Conservation (phyloP, 2,888 invertebrate species). For the Torymus tubicola region DNA sequence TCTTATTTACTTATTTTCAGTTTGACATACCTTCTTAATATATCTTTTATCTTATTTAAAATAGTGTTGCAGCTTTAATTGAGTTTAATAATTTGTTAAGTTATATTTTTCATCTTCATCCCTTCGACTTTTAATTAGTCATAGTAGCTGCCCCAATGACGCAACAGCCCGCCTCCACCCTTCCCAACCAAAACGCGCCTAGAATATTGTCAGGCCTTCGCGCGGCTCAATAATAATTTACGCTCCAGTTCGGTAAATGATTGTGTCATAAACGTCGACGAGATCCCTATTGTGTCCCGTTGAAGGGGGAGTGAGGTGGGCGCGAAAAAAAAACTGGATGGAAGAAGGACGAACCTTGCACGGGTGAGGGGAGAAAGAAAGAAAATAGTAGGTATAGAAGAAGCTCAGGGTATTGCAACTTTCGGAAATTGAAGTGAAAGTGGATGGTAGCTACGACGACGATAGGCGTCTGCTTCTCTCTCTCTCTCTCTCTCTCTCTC, state of each 20-base stretch:
- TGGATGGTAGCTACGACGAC: conserved; percentile 31
- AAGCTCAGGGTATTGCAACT: conserved; percentile 43
- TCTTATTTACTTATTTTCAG: too few species aligned
- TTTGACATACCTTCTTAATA: too few species aligned
- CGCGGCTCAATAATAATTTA: conserved; percentile 28
- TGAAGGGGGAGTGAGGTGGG: neutral
- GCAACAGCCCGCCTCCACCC: neutral
- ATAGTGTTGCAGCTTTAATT: too few species aligned
- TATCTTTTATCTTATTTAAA: too few species aligned
- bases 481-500: neutral
- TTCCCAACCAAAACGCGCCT: too few species aligned
- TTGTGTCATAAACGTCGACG: conserved; percentile 16
- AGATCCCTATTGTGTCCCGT: conserved; percentile 15
- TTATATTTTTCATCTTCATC: too few species aligned
- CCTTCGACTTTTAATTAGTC: conserved; percentile 19
- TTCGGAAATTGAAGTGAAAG: conserved; percentile 57
- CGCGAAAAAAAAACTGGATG: neutral
- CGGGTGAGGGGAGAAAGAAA: neutral
- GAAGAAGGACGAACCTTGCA: neutral
- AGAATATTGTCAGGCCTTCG: too few species aligned
- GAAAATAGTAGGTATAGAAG: conserved; percentile 4
- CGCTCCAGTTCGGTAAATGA: conserved; percentile 21
- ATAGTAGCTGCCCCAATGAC: neutral
- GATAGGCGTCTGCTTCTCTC: conserved; percentile 41
- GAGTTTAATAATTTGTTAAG: too few species aligned